Conservation (phyloP, 1,140 invertebrate genomes). For the Caenorhabditis inopinata region DNA sequence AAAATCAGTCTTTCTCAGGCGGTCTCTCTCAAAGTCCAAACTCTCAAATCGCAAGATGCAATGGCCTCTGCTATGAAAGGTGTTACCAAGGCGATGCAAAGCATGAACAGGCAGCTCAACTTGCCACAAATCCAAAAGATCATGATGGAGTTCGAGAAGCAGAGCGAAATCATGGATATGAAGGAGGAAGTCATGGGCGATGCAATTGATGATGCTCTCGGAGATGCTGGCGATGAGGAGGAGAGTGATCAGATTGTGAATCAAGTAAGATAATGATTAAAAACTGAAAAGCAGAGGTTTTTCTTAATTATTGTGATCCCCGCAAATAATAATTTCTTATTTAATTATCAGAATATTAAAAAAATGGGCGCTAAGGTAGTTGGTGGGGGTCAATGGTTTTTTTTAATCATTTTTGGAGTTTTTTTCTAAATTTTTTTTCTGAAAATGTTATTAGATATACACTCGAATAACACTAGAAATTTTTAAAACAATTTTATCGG, state of each 20-base stretch:
- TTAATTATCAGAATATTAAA: too few species aligned
- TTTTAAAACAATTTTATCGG: too few species aligned
- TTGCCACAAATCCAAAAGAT: slow-evolving; percentile 99
- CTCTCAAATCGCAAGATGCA: slow-evolving; percentile 93
- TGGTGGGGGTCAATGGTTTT: too few species aligned
- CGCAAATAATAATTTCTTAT: too few species aligned
- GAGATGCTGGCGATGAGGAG: slow-evolving; percentile 95
- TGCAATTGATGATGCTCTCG: slow-evolving; percentile 98
- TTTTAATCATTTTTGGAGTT: too few species aligned
- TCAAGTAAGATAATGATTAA: slow-evolving; percentile 47
- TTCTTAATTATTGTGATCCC: too few species aligned
- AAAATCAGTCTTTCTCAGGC: slow-evolving; percentile 72
- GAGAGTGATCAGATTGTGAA: slow-evolving; percentile 73
- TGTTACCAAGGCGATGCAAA: slow-evolving; percentile 95
- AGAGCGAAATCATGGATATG: slow-evolving; percentile 99
- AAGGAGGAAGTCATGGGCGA: slow-evolving; percentile 99
- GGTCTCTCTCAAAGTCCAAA: slow-evolving; percentile 96
- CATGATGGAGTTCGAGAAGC: slow-evolving; percentile 97
- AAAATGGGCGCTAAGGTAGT: too few species aligned
- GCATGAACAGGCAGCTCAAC: slow-evolving; percentile 94
- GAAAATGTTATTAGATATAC: too few species aligned
- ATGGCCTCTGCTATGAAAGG: slow-evolving; percentile 98
- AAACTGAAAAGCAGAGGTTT: too few species aligned
- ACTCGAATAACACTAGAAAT: too few species aligned
- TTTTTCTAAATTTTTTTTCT: too few species aligned